phyloP scores from a whole-genome alignment of 2,113 vertebrate species.

The Cygnus buccinator region DNA sequence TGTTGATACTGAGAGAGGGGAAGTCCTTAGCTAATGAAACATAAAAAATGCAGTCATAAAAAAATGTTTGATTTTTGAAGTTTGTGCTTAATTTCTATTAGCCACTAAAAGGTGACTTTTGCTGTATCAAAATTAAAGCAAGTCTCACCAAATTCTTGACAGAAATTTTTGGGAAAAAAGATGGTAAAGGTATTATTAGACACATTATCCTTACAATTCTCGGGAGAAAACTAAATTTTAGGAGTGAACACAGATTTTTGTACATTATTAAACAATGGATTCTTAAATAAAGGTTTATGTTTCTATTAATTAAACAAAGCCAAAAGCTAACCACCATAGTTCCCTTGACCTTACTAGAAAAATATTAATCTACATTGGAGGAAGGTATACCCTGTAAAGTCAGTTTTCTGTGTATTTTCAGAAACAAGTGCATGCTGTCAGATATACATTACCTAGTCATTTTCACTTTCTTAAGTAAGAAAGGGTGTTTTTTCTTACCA shows the following conservation, averaged over 20 bases:
- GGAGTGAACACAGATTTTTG: background rate
- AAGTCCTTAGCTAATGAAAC: background rate
- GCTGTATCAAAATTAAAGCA: rapidly evolving
- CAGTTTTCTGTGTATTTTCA: background rate
- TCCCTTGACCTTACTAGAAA: background rate
- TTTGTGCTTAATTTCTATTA: background rate
- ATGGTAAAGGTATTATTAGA: background rate
- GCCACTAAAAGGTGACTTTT: background rate
- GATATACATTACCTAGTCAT: rapidly evolving
- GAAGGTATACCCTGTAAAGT: background rate
- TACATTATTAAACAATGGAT: background rate
- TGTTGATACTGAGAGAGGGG: background rate
- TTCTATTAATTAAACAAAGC: background rate
- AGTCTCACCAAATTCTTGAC: background rate
- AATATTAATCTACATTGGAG: background rate
- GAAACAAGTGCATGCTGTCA: background rate
- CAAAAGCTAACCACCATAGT: background rate
- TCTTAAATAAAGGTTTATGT: background rate
- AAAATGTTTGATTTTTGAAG: background rate
- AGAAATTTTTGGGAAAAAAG: background rate
- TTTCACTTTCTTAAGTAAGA: background rate
- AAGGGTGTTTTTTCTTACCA: background rate
- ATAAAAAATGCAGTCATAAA: background rate
- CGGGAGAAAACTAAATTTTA: background rate
- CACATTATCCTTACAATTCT: background rate